Percentiles rank a stretch among this genome's conserved stretches.
phyloP scores from a whole-genome alignment of 2,888 invertebrate genomes.

The Ennomos fuscantarius region DNA sequence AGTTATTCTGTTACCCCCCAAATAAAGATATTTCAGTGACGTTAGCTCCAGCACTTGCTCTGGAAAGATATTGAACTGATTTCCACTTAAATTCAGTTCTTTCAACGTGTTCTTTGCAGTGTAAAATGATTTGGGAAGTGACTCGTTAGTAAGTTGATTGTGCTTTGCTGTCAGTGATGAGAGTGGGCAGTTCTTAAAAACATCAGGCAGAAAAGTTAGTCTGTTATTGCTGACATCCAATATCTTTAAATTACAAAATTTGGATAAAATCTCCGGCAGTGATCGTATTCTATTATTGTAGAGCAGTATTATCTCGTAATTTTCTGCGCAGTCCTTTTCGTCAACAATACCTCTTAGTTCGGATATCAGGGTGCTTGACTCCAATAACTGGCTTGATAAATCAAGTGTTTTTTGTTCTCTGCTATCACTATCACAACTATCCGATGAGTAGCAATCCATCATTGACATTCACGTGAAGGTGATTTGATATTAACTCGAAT shows the following conservation, averaged over 20 bases:
- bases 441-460: conserved; percentile 94
- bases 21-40: conserved; percentile 92
- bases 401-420: conserved; percentile 90
- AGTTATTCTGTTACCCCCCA: conserved; percentile 94
- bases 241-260: conserved; percentile 90
- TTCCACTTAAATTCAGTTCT: conserved; percentile 98
- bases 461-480: conserved; percentile 39
- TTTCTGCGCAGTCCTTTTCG: conserved; percentile 84
- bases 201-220: conserved; percentile 90
- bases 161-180: conserved; percentile 94
- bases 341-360: conserved; percentile 87
- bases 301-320: conserved; percentile 91
- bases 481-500: conserved; percentile 38
- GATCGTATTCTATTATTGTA: conserved; percentile 93
- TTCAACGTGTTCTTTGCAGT: conserved; percentile 87
- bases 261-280: conserved; percentile 87
- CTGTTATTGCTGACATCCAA: conserved; percentile 96
- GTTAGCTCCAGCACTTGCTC: conserved; percentile 92
- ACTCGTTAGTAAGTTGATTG: conserved; percentile 92
- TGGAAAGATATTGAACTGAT: conserved; percentile 92
- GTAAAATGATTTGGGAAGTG: conserved; percentile 94
- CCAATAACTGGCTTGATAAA: conserved; percentile 80
- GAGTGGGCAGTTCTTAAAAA: conserved; percentile 90
- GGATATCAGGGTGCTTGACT: conserved; percentile 82
- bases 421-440: conserved; percentile 92